Conservation (phyloP, 2,888 invertebrate genomes). For the Oscheius sp. region DNA sequence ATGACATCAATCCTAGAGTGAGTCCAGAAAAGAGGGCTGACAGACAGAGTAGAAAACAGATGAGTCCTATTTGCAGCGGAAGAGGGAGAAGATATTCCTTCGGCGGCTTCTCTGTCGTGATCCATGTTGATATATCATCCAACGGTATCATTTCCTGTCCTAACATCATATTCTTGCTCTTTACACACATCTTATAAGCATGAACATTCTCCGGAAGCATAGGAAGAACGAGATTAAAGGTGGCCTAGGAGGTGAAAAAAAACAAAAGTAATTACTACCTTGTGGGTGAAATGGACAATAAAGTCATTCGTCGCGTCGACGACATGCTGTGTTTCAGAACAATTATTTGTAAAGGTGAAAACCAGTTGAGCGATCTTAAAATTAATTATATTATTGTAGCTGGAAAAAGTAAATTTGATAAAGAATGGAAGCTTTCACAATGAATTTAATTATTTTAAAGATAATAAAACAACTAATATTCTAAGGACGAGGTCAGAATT, state of each 20-base stretch:
- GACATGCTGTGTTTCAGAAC: conserved; percentile 43
- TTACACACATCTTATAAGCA: conserved; percentile 61
- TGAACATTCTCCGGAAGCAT: conserved; percentile 50
- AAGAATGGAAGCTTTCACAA: too few relatives aligned
- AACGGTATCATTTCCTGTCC: conserved; percentile 29
- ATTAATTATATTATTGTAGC: too few relatives aligned
- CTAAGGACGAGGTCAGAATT: too few relatives aligned
- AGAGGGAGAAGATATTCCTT: conserved; percentile 58
- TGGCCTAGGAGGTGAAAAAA: conserved; percentile 20
- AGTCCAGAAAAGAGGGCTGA: conserved; percentile 96
- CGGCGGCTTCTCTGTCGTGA: conserved; percentile 59
- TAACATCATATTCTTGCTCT: conserved; percentile 31
- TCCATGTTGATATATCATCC: conserved; percentile 61
- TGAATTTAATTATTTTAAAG: too few relatives aligned
- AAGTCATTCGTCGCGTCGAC: conserved; percentile 55
- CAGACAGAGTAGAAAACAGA: conserved; percentile 81
- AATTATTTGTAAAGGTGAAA: conserved; percentile 57
- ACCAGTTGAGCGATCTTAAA: conserved; percentile 47
- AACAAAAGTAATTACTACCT: conserved; percentile 22
- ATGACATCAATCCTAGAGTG: conserved; percentile 93
- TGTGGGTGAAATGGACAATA: conserved; percentile 54
- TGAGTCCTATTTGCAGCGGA: conserved; percentile 76
- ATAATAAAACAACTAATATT: too few relatives aligned
- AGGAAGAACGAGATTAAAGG: conserved; percentile 45
- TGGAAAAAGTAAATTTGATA: too few relatives aligned